Conservation (phyloP, 2,888 invertebrate species). For the Rhaphigaster nebulosa region DNA sequence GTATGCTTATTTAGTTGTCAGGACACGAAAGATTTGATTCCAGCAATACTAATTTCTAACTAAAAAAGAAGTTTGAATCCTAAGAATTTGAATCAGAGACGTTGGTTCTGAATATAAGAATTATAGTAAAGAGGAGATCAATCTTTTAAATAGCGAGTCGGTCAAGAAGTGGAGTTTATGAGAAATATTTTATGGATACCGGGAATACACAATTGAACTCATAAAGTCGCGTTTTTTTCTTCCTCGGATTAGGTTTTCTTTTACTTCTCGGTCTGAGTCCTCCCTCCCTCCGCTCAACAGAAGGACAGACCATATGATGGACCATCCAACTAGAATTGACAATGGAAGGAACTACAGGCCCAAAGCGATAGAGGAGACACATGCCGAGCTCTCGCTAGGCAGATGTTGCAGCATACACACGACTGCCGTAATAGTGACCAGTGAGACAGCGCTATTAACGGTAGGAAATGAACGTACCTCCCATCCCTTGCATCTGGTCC, state of each 20-base stretch:
- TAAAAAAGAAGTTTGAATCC: too few species aligned
- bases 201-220: too few species aligned
- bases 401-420: conserved; percentile 41
- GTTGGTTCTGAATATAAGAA: too few species aligned
- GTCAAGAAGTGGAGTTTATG: too few species aligned
- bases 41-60: too few species aligned
- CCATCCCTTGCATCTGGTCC: not conserved
- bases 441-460: not conserved
- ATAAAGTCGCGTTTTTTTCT: too few species aligned
- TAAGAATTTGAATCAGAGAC: too few species aligned
- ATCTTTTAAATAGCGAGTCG: too few species aligned
- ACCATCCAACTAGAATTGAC: not conserved
- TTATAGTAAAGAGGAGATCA: too few species aligned
- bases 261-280: not conserved
- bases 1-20: too few species aligned
- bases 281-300: not conserved
- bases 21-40: too few species aligned
- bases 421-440: conserved; percentile 45
- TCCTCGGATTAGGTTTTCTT: not conserved
- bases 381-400: conserved; percentile 28
- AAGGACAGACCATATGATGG: conserved; percentile 35
- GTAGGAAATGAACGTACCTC: not conserved
- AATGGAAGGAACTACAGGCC: conserved; percentile 21
- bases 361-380: not conserved
- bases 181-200: too few species aligned